Evolutionary conservation across 2,113 vertebrate species (phyloP).

Genomic region (Labrus mixtus): DNA sequence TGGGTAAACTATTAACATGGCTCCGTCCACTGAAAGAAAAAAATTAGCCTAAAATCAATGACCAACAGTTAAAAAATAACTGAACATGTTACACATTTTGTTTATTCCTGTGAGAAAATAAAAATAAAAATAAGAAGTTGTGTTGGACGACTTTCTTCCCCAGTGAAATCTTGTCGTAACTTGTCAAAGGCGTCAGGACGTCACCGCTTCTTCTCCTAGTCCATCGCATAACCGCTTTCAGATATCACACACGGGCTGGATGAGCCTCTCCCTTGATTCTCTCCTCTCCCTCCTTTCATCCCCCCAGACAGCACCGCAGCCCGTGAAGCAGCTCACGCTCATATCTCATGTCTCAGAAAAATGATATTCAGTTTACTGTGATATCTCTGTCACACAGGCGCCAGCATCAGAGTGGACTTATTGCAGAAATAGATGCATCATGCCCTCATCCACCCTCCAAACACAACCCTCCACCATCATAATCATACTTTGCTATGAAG

Average conservation of each 20-base stretch:
- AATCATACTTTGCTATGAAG: conserved; percentile 47
- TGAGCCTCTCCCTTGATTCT: conserved; percentile 16
- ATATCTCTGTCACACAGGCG: conserved; percentile 75
- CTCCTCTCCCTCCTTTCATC: conserved; percentile 22
- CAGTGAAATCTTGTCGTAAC: too few relatives aligned
- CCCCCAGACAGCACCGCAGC: conserved; percentile 14
- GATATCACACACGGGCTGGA: conserved; percentile 18
- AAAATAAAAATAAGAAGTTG: too few relatives aligned
- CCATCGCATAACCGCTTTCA: neutral
- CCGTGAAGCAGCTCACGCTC: conserved; percentile 31
- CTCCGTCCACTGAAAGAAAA: too few relatives aligned
- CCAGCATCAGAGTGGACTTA: conserved; percentile 50
- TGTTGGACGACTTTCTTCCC: too few relatives aligned
- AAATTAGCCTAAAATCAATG: too few relatives aligned
- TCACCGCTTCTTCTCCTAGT: too few relatives aligned
- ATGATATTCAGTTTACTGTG: conserved; percentile 62
- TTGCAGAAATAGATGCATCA: conserved; percentile 59
- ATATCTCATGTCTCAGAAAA: conserved; percentile 50
- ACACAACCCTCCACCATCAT: conserved; percentile 50
- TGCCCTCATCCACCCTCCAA: conserved; percentile 25
- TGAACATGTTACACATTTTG: too few relatives aligned
- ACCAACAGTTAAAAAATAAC: too few relatives aligned
- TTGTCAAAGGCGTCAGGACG: too few relatives aligned
- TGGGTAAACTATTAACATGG: too few relatives aligned
- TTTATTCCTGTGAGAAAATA: too few relatives aligned